Base-by-base conservation (phyloP, 2,888 invertebrate species). In the Acanthosepion pharaonis region DNA sequence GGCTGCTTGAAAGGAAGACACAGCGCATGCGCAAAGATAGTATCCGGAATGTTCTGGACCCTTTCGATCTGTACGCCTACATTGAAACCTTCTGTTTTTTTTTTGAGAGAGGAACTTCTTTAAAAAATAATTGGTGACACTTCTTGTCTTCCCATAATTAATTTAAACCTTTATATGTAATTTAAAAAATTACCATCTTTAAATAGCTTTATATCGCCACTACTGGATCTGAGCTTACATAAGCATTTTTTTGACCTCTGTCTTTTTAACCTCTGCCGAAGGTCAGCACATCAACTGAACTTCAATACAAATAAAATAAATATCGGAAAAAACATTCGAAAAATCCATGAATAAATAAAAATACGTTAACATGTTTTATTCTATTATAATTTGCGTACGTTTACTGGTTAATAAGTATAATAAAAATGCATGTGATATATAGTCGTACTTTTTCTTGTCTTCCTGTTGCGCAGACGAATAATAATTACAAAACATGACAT, bases 221-320 rank as follows among this genome's bases (percentile, higher is more conserved):
- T 48, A 48, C 51, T 33, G 51, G 51, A 53, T 20, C 51, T 94
- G 49, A 51, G 49, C 91, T 94, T 94, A 53, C 94, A 91, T 94
- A 49, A 94, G 94, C 42, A 91, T 94, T 55, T 53, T 42, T 25
- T 53, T 51, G 51, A 51, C 51, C 42, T 49, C 94, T 78, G 33
- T 78, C 78, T 15, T 78, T 78, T 78, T 78, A 28, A 55, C 55
- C 94, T 59, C 94, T 59, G 59, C n/a, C 64, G 64, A 78, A 94
- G 91, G 91, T 94, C 91, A 94, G 91, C 91, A 23, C 6, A 33
- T 78, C 9, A 78, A 15, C n/a, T n/a, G 11, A 8, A 28, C 11
- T 78, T 78, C 11, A 59, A 20, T 23, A 5, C 20, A 51, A 51
- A 51, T 51, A 51, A 51, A 51, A 51, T 51, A 51, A 51, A 51